Base-by-base conservation (phyloP, 1,140 invertebrate species). In the Dinoponera quadriceps region DNA sequence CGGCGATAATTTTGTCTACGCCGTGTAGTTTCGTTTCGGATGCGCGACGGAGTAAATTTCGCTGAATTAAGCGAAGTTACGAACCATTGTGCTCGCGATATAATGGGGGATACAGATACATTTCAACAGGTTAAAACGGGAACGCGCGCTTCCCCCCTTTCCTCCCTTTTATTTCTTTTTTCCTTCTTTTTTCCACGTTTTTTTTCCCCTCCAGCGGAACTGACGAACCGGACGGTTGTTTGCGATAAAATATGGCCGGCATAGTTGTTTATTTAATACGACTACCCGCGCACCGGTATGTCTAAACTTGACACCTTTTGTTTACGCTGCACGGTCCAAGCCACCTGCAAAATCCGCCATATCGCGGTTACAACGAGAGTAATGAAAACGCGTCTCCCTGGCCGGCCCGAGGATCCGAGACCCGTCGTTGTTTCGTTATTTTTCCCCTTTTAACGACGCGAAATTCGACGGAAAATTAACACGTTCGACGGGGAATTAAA, bases 111-210 rank as follows among this genome's bases (percentile, higher is more conserved):
- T 63, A 63, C 55, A 29, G 29, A 48, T 75, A 59, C 62, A 73
- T 59, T 83, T 82, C 65, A 83, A 85, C 78, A 59, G 71, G 71
- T 82, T 77, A 51, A 87, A 85, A 48, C 3, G 27, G 18, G 7
- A 0, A 0, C 68, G 60, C 22, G 33, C 38, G 62, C 9, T 44
- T 44, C 38, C 7, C 11, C 7, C 9, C 11, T 9, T 9, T 44
- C 0, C 7, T 44, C 11, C 38, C 11, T 44, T 44, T 9, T 9
- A 9, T 44, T 44, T 44, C 38, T 7, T 44, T 44, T 44, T 44
- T 44, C 9, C 11, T 9, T 0, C 9, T 44, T 44, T 44, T 9
- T 44, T 9, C 38, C 38, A 49, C 73, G 18, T 48, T 73, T 71
- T 71, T 48, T 29, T 81, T 69, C 68, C 66, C 66, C 16, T 20